Evolutionary conservation across 2,113 vertebrate species (phyloP), one percentile per base, ranked within the genome.

Genomic region (Salminus brasiliensis): DNA sequence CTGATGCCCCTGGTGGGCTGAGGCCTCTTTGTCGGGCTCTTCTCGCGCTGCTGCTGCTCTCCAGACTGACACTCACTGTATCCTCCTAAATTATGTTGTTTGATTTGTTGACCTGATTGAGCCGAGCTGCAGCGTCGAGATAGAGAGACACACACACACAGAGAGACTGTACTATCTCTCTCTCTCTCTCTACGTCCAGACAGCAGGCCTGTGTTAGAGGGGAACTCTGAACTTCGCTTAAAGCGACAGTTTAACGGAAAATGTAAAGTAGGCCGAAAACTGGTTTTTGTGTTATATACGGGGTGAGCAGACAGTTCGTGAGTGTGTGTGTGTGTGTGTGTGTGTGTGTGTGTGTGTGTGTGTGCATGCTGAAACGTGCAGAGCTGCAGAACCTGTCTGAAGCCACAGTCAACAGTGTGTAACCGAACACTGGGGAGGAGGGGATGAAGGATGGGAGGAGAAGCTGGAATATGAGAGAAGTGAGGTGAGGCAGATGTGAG

Each of bases 371-470:
- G 79, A 81, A 87, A 49, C 81, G 88, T 86, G 87, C 72, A 41
- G 43, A 81, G 85, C 85, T 85, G 79, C 84, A 85, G 72, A 88
- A 86, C 81, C 78, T 43, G 78, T 74, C 68, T 78, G 73, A 72
- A 69, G 75, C 12, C 27, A 29, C 67, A 25, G 43, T 25, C 69
- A 72, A 65, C 72, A 88, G 85, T 81, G 85, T 83, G 59, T 11
- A 21, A 62, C 29, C 12, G 18, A 15, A 34, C 8, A 7, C 13
- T 12, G 25, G 36, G 27, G 11, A 43, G n/a, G 27, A 82, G 69
- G 57, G 43, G 21, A 27, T 12, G 57, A 81, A 74, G 30, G 25
- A 15, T 25, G 30, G 12, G 4, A 30, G 25, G 13, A 55, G 15
- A n/a, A 12, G 49, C 21, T 11, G 71, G 12, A 4, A 41, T 30